Conservation (phyloP, 2,888 invertebrate species). For the Lasioglossum zephyrum region DNA sequence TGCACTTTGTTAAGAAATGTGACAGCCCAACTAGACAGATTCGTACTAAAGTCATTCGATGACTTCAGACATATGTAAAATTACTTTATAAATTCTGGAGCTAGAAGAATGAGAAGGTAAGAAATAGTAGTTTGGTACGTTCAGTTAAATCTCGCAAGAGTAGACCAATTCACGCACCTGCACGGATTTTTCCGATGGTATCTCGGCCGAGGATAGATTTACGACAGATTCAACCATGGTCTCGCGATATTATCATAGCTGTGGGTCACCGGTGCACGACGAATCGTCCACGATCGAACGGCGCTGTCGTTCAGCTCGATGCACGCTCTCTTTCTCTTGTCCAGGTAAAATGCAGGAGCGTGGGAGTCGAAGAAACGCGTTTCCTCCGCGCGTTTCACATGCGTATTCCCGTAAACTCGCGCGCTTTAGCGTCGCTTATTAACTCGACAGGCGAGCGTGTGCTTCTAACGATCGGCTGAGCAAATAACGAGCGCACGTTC, state of each 20-base stretch:
- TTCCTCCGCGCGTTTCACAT: constrained; percentile 61
- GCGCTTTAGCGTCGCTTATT: constrained; percentile 54
- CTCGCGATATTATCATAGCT: constrained; percentile 52
- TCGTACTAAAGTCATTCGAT: too few species aligned
- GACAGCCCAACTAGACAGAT: neutral
- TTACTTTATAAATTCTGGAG: neutral
- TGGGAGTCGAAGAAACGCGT: constrained; percentile 67
- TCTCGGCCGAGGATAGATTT: constrained; percentile 10
- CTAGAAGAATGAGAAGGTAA: neutral
- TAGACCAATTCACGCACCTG: neutral
- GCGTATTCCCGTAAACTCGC: constrained; percentile 59
- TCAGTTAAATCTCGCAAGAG: neutral
- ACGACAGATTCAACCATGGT: constrained; percentile 11
- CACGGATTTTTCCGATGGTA: neutral
- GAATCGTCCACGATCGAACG: constrained; percentile 57
- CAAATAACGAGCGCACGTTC: constrained; percentile 47
- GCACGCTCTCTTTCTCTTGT: constrained; percentile 31
- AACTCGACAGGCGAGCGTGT: constrained; percentile 50
- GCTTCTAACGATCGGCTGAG: constrained; percentile 59
- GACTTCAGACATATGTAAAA: too few species aligned
- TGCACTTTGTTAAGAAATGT: neutral
- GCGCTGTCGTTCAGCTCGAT: constrained; percentile 55
- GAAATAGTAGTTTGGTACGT: neutral
- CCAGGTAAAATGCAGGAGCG: constrained; percentile 54
- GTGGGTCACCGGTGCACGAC: constrained; percentile 51